Evolutionary conservation across 2,888 invertebrate genomes (phyloP).

Genomic region (Molorchus minor): DNA sequence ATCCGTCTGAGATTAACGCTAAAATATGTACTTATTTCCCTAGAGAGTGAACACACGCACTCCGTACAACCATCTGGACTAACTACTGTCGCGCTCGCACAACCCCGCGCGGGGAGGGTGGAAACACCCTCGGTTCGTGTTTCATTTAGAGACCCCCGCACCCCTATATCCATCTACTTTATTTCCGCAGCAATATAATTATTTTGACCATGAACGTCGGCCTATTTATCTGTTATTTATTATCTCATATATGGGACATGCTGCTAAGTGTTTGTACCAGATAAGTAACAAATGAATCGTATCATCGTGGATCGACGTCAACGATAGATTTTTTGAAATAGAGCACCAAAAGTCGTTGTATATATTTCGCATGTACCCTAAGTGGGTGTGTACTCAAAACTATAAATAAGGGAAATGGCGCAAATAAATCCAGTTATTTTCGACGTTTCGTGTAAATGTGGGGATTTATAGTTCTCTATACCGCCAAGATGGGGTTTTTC

Average conservation of each 20-base stretch:
- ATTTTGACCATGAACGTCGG: slow-evolving; percentile 51
- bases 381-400: slow-evolving; percentile 56
- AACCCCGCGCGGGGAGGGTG: slow-evolving; percentile 36
- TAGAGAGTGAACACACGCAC: slow-evolving; percentile 46
- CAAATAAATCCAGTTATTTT: slow-evolving; percentile 57
- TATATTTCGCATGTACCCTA: slow-evolving; percentile 32
- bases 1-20: slow-evolving; percentile 49
- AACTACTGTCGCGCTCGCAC: slow-evolving; percentile 49
- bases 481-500: slow-evolving; percentile 9
- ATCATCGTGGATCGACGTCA: slow-evolving; percentile 15
- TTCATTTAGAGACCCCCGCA: slow-evolving; percentile 40
- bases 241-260: slow-evolving; percentile 38
- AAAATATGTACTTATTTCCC: slow-evolving; percentile 56
- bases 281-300: slow-evolving; percentile 23
- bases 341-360: slow-evolving; percentile 16
- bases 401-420: slow-evolving; percentile 59
- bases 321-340: slow-evolving; percentile 21
- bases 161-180: slow-evolving; percentile 45
- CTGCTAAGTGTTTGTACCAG: slow-evolving; percentile 15
- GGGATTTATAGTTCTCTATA: slow-evolving; percentile 48
- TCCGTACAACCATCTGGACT: slow-evolving; percentile 50
- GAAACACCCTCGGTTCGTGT: slow-evolving; percentile 38
- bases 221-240: slow-evolving; percentile 38
- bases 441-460: slow-evolving; percentile 52
- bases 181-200: slow-evolving; percentile 55